Evolutionary conservation across 2,113 vertebrate species (phyloP), one percentile per base, ranked within the genome.

Genomic region (Rhinoderma darwinii): DNA sequence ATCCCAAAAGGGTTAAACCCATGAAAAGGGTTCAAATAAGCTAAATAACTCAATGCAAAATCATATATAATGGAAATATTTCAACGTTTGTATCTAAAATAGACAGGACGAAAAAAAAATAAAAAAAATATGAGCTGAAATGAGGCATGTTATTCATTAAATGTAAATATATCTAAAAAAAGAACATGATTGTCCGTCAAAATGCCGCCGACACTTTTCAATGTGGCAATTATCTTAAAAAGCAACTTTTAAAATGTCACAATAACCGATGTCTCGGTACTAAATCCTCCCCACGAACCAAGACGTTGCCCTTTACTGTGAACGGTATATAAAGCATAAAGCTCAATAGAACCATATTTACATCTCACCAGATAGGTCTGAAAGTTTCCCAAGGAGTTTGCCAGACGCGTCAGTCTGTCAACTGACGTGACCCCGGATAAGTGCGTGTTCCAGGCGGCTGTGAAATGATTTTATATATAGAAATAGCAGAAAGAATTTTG

Each of bases 221-320:
- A 75, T 20, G 50, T 56, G 51, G 83, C 51, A 75, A 84, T 84
- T 84, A 84, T 84, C 72, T 44, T 39, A 82, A 63, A 35, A 47
- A 41, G 25, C 32, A 22, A 74, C 51, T 70, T 73, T 73, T 75
- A 75, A 84, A 84, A 84, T 84, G 83, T 84, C 83, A 84, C 70
- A 41, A 61, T 75, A 59, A 32, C 70, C 30, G 72, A 17, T 32
- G 68, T 39, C 18, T 74, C 35, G 12, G 50, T 32, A 37, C 70
- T 43, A 75, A 75, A 76, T 56, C 51, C 70, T 84, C 35, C 5
- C 37, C 30, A 44, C 0, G 14, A 56, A 44, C 70, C 7, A n/a
- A 51, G 7, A 27, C n/a, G 27, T 5, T 59, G 83, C 51, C 83
- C 83, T 75, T 84, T 84, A 43, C 37, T 14, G 25, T n/a, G 37